These are phyloP conservation scores for Spheniscus mendiculus DNA, from an alignment of 2,113 vertebrate genomes.

Conservation along the genomic window DNA sequence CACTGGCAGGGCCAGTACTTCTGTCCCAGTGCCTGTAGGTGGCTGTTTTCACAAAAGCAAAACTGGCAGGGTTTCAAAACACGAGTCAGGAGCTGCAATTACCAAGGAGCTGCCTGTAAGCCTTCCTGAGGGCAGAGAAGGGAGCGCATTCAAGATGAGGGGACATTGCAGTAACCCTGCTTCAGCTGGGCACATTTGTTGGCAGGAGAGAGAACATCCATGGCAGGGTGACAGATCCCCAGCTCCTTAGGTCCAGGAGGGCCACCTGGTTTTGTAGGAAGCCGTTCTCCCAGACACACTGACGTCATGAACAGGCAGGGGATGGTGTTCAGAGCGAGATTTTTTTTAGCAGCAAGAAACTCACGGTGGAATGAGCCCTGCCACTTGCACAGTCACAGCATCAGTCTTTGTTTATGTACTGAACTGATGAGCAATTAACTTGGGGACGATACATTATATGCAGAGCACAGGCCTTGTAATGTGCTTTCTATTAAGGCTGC, in stretches of 20 bases:
- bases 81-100: background rate
- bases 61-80: background rate
- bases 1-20: background rate
- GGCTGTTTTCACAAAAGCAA: background rate
- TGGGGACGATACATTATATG: slow-evolving; percentile 11
- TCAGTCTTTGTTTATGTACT: slow-evolving; percentile 37
- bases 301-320: background rate
- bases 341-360: background rate
- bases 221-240: background rate
- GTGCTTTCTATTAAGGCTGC: slow-evolving; percentile 24
- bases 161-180: background rate
- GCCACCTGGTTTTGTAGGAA: background rate
- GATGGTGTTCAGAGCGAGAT: background rate
- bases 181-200: background rate
- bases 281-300: background rate
- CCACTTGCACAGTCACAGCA: slow-evolving; percentile 35
- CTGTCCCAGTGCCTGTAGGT: background rate
- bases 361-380: background rate
- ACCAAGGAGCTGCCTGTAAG: background rate
- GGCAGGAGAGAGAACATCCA: background rate
- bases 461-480: background rate
- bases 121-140: background rate
- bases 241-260: background rate
- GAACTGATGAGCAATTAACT: slow-evolving; percentile 52
- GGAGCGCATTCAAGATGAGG: background rate